Base-by-base conservation (phyloP, 2,797 vertebrate species). In the Neosilurus hyrtlii region DNA sequence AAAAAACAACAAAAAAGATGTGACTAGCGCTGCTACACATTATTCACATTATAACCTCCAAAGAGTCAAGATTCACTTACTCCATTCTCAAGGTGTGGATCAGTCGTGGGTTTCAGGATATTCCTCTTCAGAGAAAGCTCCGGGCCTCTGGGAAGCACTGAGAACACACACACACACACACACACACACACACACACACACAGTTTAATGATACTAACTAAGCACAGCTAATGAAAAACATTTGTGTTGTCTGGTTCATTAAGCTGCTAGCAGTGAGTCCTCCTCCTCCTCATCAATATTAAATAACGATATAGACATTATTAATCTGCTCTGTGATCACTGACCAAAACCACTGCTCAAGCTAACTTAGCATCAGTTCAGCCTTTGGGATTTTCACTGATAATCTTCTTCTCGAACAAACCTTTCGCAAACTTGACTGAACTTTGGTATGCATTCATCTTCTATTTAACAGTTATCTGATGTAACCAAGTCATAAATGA, bases 41-140 rank as follows among this genome's bases (percentile, higher is more conserved):
- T 51, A 22, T 37, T n/a, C n/a, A 67, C 16, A 18, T 67, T 35
- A 67, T 67, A 67, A 70, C 22, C 43, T 71, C 10, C 37, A n/a
- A 70, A 20, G 35, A 43, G 30, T 26, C 12, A 63, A 30, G 37
- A 43, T 2, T 43, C 54, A 83, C 83, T 84, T 71, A 89, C 97
- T 84, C 96, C 96, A 16, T 98, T 97, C 89, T 97, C 96, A 88
- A 95, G 89, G 87, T 92, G 90, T 82, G 94, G 90, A 70, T 97
- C 96, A 80, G 88, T 81, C 0, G 92, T 89, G 12, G 88, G 82
- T 86, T 96, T 96, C 80, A 92, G 88, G 30, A 94, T 94, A 62
- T 95, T 97, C 91, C 96, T 95, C 89, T 94, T 97, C 62, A 85
- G 80, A 59, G 86, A 43, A 84, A 91, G 89, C 68, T 97, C 96